phyloP scores from a whole-genome alignment of 2,113 vertebrate species.

The Dendrocopos noguchii region DNA sequence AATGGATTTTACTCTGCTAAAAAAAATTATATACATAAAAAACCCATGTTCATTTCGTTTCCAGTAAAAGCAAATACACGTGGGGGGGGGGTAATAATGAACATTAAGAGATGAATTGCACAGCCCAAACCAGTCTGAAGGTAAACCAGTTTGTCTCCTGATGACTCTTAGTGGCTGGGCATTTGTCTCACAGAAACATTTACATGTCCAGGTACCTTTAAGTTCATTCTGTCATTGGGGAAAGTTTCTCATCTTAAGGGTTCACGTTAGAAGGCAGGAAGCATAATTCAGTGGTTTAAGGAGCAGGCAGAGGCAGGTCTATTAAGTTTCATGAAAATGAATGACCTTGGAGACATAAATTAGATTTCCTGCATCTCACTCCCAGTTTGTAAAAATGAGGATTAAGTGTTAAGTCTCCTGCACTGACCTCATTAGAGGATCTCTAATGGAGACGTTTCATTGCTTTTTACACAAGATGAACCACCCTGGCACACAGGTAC shows the following conservation, averaged over 20 bases:
- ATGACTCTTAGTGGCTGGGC: background rate
- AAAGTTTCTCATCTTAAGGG: background rate
- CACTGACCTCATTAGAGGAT: conserved; percentile 6
- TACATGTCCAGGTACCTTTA: background rate
- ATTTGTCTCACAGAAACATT: background rate
- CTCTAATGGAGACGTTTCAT: background rate
- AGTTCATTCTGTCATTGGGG: background rate
- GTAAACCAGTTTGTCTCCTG: background rate
- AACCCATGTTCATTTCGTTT: background rate
- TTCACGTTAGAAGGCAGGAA: background rate
- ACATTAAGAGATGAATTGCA: background rate
- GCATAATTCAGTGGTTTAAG: conserved; percentile 50
- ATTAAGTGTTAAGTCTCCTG: conserved; percentile 54
- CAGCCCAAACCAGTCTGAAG: background rate
- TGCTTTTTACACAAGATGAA: background rate
- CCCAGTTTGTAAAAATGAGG: conserved; percentile 49
- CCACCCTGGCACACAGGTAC: background rate
- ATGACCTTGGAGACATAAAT: conserved; percentile 62
- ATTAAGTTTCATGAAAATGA: conserved; percentile 60
- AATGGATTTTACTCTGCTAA: background rate
- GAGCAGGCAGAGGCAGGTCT: conserved; percentile 47
- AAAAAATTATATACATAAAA: no score
- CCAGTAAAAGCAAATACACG: background rate
- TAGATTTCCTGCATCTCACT: conserved; percentile 52
- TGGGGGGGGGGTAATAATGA: background rate